Base-by-base conservation (phyloP, 1,140 invertebrate genomes). In the Saccostrea echinata region DNA sequence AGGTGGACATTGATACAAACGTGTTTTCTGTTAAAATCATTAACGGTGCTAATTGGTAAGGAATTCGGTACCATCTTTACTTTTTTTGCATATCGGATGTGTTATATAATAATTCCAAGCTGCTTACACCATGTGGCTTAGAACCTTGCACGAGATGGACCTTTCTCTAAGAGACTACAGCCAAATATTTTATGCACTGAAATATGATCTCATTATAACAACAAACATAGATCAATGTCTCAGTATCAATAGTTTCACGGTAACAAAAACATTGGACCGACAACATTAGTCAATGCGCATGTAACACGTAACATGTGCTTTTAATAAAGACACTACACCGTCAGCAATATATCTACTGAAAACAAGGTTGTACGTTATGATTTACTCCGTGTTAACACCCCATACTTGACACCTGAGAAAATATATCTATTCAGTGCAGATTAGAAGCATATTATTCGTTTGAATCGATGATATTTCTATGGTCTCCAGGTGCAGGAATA, bases 141-240 rank as follows among this genome's bases (percentile, higher is more conserved):
- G 30, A 6, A 13, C 27, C 16, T 30, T 76, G 68, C 68, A 76
- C 68, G 68, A 33, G 68, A 76, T 76, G 68, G 68, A 76, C 68
- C 68, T 76, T 76, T 76, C 68, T 30, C 68, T 27, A 76, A 76
- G 24, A 76, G 68, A 76, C 30, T 30, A 33, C 68, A 76, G 24
- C 24, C 68, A 76, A 33, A 76, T 76, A 76, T 76, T 76, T 76
- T 30, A 76, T 76, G 68, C 68, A 27, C 13, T 24, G 30, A 27
- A 76, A 76, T 76, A 27, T 76, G 68, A 76, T 76, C 68, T 76
- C 68, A 76, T 76, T 76, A 76, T 30, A 76, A 76, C 68, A 76
- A 76, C 68, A 76, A 76, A 76, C 68, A 76, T 76, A 76, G 68
- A 76, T 76, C 68, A 76, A 76, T 76, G 68, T 76, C 68, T 76